Evolutionary conservation across 2,888 invertebrate species (phyloP).

Genomic region (Netelia melanura): DNA sequence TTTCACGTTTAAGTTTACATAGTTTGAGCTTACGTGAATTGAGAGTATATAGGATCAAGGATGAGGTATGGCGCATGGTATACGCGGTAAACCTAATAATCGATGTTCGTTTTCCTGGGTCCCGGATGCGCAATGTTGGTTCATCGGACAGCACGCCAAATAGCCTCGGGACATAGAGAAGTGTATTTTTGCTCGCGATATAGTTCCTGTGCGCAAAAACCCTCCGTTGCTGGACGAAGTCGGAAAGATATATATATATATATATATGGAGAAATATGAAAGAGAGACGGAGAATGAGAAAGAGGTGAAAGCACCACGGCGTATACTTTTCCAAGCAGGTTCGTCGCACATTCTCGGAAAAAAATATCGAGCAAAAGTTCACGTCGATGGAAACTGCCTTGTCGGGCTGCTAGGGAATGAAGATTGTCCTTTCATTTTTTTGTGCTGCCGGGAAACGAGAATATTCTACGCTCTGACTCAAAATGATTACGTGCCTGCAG

Average conservation of each 20-base stretch:
- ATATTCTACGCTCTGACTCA: neutral
- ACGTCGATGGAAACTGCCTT: slow-evolving; percentile 42
- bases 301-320: slow-evolving; percentile 22
- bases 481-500: neutral
- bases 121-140: slow-evolving; percentile 70
- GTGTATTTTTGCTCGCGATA: slow-evolving; percentile 65
- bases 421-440: slow-evolving; percentile 34
- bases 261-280: slow-evolving; percentile 3
- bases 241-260: slow-evolving; percentile 10
- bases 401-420: slow-evolving; percentile 27
- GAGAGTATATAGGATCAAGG: slow-evolving; percentile 6
- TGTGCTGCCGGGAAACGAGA: neutral
- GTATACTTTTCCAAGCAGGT: slow-evolving; percentile 46
- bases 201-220: slow-evolving; percentile 38
- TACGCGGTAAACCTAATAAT: slow-evolving; percentile 63
- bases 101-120: slow-evolving; percentile 65
- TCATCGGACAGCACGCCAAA: slow-evolving; percentile 74
- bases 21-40: slow-evolving; percentile 23
- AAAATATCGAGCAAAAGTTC: slow-evolving; percentile 58
- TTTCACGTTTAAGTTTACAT: slow-evolving; percentile 38
- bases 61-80: slow-evolving; percentile 21
- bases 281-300: neutral
- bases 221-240: slow-evolving; percentile 7
- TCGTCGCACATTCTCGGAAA: slow-evolving; percentile 42
- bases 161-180: slow-evolving; percentile 67